Evolutionary conservation across 53 echinoderm and acorn worm species (phyloP), one percentile per base, ranked within the genome.

Genomic region (Zoroaster sp.): DNA sequence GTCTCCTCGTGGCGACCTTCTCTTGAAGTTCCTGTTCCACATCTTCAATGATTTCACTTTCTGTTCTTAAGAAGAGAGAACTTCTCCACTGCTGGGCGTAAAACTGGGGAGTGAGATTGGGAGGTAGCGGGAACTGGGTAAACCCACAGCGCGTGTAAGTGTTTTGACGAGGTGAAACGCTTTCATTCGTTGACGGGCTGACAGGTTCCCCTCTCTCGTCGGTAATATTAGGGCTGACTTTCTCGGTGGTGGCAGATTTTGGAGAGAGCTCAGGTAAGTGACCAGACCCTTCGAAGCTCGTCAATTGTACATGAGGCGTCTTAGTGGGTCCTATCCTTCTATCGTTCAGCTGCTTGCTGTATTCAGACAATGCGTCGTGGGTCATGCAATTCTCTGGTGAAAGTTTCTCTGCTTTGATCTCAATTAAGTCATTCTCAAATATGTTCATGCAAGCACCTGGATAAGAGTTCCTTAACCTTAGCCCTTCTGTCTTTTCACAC

Each of bases 21-120:
- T 78, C 78, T 53, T 54, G 78, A 10, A 78, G 34, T 38, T 78
- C 78, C 3, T 34, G 35, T 54, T 78, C 78, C 1, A 78, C 37
- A 20, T 78, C 78, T 10, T 55, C 54, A 3, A 35, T 39, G 59
- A 78, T 78, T 54, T 78, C 54, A 18, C 55, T 55, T 17, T 78
- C 78, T 25, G 78, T 78, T 35, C 78, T 32, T 35, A 78, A 53
- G 36, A 55, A 78, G 51, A 53, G 54, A 0, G 78, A 55, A 35
- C 15, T 18, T 12, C 74, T 39, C 6, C 55, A 30, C 35, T 54
- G 54, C 18, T 34, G 52, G 47, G 76, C 76, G 63, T 59, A 59
- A 28, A 9, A 28, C 63, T 59, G 4, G 35, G 30, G 3, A 5
- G 42, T 25, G 52, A 32, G 14, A 14, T 44, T 17, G 31, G 76